Evolutionary conservation across 2,888 invertebrate species (phyloP), one percentile per base, ranked within the genome.

Genomic region (Epirrhoe alternata): DNA sequence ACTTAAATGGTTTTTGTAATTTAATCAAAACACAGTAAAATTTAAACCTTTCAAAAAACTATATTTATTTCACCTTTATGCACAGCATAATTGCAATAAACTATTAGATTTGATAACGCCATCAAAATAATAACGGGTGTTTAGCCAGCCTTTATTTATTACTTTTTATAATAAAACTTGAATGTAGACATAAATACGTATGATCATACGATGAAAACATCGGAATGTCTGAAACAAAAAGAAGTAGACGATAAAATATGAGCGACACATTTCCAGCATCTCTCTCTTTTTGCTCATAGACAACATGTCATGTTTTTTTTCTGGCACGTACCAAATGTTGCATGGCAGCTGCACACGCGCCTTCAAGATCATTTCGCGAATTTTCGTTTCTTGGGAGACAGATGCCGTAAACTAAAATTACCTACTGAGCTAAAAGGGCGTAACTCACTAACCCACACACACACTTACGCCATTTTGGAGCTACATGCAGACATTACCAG

Each of bases 261-360:
- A 67, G 50, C 54, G 14, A 55, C 66, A 61, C 61, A 65, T 70
- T 65, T 65, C 57, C 66, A 63, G 68, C 61, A 61, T 65, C 67
- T 61, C 56, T 61, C 49, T 24, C 8, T 61, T 66, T 76, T 78
- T 77, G 74, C 71, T 73, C 68, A 74, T 72, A 76, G 80, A 78
- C 77, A 79, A 80, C 79, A 78, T 79, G 77, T 77, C 70, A 64
- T 66, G 55, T 51, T 78, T 82, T 87, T 87, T 84, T 81, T 81
- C 74, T 55, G 83, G 87, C 90, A 90, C 91, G 92, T 86, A 89
- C 92, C 92, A 92, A 92, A 90, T 91, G 92, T 83, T 87, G 74
- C 77, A 56, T 65, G 77, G 86, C 92, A 90, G 90, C 88, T 90
- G 91, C 81, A 82, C 81, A 73, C 78, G 81, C 78, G 83, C 74